Conservation (phyloP, 2,888 invertebrate genomes). For the Conus canariensis region DNA sequence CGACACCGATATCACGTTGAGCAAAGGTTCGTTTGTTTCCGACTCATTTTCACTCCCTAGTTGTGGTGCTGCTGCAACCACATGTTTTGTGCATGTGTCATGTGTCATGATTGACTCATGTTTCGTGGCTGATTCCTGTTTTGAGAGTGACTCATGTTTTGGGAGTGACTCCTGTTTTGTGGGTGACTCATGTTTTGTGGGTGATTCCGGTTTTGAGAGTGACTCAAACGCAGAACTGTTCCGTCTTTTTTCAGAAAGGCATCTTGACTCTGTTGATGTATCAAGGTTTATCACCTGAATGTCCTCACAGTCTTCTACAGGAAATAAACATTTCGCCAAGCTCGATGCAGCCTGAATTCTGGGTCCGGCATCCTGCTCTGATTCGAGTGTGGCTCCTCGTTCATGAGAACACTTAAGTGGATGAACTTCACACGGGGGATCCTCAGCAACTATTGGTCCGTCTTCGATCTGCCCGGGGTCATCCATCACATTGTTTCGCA, state of each 20-base stretch:
- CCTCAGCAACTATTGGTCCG: background rate
- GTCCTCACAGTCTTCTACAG: background rate
- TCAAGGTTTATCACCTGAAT: background rate
- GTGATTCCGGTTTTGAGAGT: background rate
- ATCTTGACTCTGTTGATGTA: background rate
- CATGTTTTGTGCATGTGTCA: background rate
- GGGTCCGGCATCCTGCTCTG: background rate
- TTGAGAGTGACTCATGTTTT: background rate
- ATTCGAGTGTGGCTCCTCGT: background rate
- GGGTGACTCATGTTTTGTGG: background rate
- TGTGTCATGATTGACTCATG: background rate
- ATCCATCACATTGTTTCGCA: background rate
- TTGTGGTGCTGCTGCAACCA: background rate
- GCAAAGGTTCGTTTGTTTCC: background rate
- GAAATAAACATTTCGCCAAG: background rate
- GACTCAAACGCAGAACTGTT: background rate
- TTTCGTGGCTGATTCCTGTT: background rate
- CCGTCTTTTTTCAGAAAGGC: background rate
- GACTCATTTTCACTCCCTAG: background rate
- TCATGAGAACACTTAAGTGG: background rate
- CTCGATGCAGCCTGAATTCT: background rate
- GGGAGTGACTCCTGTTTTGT: background rate
- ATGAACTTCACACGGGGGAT: background rate
- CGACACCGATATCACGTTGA: background rate
- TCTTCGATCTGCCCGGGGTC: background rate